These are phyloP conservation scores for Pristis pectinata DNA, from an alignment of 2,797 vertebrate genomes.

Conservation along the genomic window DNA sequence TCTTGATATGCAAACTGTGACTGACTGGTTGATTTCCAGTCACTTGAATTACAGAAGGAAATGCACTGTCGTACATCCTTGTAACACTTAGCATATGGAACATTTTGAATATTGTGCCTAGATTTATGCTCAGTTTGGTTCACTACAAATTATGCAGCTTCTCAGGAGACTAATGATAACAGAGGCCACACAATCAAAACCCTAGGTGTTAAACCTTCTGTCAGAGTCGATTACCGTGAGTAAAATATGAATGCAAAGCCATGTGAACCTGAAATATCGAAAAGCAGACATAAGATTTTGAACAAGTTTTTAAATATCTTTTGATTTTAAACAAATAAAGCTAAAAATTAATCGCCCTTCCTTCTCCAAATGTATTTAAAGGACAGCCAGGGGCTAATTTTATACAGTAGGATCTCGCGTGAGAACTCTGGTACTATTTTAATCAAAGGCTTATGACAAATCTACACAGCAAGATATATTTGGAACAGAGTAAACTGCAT, in stretches of 20 bases:
- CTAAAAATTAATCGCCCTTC: constrained; percentile 48
- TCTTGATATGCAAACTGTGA: neutral
- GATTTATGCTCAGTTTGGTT: neutral
- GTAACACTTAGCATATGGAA: neutral
- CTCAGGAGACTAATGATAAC: neutral
- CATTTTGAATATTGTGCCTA: neutral
- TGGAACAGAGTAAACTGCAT: constrained; percentile 47
- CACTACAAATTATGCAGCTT: constrained; percentile 9
- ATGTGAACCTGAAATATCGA: constrained; percentile 46
- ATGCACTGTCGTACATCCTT: neutral
- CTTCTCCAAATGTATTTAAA: constrained; percentile 69
- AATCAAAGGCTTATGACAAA: constrained; percentile 50
- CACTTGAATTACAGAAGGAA: neutral
- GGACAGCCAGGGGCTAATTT: constrained; percentile 79
- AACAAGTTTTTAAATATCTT: constrained; percentile 46
- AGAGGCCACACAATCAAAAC: neutral
- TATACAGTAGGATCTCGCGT: constrained; percentile 58
- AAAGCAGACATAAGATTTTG: constrained; percentile 46
- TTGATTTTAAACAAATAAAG: constrained; percentile 51
- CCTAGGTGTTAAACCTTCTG: neutral
- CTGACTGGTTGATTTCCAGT: too few species aligned
- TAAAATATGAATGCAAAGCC: constrained; percentile 13
- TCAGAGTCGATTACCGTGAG: neutral
- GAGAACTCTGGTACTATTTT: constrained; percentile 52
- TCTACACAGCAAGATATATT: constrained; percentile 49